Conservation (phyloP, 2,113 vertebrate genomes). For the Limnothrissa miodon region DNA sequence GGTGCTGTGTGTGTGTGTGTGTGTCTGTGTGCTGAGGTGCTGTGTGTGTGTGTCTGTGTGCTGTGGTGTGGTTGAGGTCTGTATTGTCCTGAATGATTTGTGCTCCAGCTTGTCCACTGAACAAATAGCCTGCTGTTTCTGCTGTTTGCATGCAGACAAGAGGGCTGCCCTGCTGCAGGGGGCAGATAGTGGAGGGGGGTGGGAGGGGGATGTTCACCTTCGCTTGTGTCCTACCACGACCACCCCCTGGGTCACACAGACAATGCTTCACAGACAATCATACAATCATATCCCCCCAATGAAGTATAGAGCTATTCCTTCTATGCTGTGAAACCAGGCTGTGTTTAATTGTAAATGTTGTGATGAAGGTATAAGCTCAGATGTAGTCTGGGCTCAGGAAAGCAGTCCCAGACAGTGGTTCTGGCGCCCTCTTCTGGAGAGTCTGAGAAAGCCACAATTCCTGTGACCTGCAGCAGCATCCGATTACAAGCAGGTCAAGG, state of each 20-base stretch:
- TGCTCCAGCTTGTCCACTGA: conserved; percentile 17
- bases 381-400: too few species aligned
- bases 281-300: too few species aligned
- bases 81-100: conserved; percentile 25
- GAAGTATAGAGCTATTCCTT: too few species aligned
- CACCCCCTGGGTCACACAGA: conserved; percentile 22
- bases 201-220: background rate
- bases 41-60: too few species aligned
- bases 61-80: background rate
- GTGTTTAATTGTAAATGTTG: too few species aligned
- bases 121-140: background rate
- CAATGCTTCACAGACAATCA: background rate
- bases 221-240: background rate
- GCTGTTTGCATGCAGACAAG: background rate
- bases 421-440: background rate
- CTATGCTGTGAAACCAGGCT: too few species aligned
- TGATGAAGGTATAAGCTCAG: too few species aligned
- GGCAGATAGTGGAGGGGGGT: background rate
- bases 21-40: too few species aligned
- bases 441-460: background rate
- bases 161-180: background rate
- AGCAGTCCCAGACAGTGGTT: background rate
- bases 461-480: background rate
- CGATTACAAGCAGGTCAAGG: background rate
- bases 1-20: too few species aligned